A percentile compares a stretch with the other conserved stretches of the same genome.
Evolutionary conservation across 2,888 invertebrate genomes (phyloP).

Genomic region (Melanophora roralis): DNA sequence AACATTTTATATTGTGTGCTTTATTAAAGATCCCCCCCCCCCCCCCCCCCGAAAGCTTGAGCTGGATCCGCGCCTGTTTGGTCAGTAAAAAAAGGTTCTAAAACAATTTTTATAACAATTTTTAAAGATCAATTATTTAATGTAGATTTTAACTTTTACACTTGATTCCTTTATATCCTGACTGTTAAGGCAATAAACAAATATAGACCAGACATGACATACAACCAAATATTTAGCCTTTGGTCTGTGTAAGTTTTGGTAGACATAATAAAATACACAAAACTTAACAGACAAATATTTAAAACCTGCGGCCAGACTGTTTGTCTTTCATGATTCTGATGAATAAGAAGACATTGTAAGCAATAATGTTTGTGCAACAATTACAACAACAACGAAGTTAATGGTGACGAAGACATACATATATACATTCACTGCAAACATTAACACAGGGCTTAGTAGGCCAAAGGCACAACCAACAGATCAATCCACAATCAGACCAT

Average conservation of each 20-base stretch:
- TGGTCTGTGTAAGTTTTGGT: constrained; percentile 47
- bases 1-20: too few species aligned
- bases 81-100: too few species aligned
- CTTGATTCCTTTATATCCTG: constrained; percentile 22
- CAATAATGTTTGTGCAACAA: constrained; percentile 12
- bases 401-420: constrained; percentile 17
- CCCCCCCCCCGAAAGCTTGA: too few species aligned
- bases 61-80: too few species aligned
- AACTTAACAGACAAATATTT: constrained; percentile 24
- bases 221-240: constrained; percentile 59
- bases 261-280: neutral
- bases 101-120: too few species aligned
- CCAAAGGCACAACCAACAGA: constrained; percentile 60
- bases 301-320: constrained; percentile 62
- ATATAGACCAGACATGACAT: constrained; percentile 71
- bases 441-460: constrained; percentile 57
- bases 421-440: constrained; percentile 45
- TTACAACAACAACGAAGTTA: constrained; percentile 13
- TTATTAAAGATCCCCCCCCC: too few species aligned
- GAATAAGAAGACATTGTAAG: constrained; percentile 27
- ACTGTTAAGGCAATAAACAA: constrained; percentile 64
- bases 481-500: constrained; percentile 50
- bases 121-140: too few species aligned
- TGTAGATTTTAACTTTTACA: neutral
- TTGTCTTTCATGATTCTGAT: constrained; percentile 47